Percentiles rank a stretch among this genome's conserved stretches.
Conservation (phyloP, 2,797 vertebrate genomes). For the Sandelia bainsii region DNA sequence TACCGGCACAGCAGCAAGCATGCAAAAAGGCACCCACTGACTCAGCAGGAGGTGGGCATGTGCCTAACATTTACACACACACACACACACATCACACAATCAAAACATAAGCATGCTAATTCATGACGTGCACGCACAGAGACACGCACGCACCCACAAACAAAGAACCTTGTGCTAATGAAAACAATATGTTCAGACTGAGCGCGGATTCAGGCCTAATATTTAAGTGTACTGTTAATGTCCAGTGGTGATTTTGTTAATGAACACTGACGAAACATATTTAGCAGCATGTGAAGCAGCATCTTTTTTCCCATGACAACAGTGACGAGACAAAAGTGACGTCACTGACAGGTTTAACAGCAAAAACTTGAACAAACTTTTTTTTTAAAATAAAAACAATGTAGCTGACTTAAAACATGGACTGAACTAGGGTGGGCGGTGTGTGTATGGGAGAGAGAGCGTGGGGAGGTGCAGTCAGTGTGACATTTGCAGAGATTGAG, state of each 20-base stretch:
- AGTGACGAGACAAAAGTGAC: no score
- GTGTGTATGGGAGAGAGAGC: constrained; percentile 1
- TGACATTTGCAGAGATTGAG: constrained; percentile 71
- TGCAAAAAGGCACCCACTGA: constrained; percentile 48
- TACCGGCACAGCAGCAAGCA: constrained; percentile 50
- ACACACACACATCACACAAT: constrained; percentile 34
- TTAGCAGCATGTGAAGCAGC: no score
- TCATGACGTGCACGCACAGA: constrained; percentile 9
- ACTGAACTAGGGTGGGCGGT: neutral
- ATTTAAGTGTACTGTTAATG: constrained; percentile 59
- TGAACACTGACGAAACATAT: no score
- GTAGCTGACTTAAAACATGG: no score
- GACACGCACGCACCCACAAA: constrained; percentile 5
- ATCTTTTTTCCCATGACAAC: no score
- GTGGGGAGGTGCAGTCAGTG: constrained; percentile 26
- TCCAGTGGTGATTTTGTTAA: constrained; percentile 29
- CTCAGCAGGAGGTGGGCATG: constrained; percentile 58
- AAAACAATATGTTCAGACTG: constrained; percentile 40
- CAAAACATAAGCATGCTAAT: constrained; percentile 34
- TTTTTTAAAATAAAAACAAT: no score
- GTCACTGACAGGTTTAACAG: no score
- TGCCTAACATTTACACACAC: constrained; percentile 26
- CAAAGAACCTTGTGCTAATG: constrained; percentile 9
- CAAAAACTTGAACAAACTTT: no score
- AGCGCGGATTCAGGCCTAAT: constrained; percentile 71